Conservation (phyloP, 2,797 vertebrate species). For the Sebastes trivittatus region DNA sequence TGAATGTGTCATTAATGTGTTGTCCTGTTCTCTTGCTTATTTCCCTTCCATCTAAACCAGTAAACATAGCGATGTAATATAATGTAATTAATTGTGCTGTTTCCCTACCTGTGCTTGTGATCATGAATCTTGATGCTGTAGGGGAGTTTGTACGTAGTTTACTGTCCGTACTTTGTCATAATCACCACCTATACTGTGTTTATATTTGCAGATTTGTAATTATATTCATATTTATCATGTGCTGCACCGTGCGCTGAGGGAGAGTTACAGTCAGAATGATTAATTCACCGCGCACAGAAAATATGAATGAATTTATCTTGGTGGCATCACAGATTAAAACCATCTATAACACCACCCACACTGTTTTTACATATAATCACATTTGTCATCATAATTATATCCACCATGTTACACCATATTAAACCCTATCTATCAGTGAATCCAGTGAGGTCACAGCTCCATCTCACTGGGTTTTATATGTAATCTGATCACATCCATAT, state of each 20-base stretch:
- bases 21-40: neutral
- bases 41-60: neutral
- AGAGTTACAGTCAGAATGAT: neutral
- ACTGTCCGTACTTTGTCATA: neutral
- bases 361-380: neutral
- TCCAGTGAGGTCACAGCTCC: neutral
- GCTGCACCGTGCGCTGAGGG: neutral
- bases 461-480: neutral
- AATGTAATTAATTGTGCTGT: neutral
- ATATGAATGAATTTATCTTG: neutral
- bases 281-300: neutral
- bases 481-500: slow-evolving; percentile 30
- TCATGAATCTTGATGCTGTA: neutral
- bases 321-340: neutral
- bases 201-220: neutral
- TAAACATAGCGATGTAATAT: neutral
- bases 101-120: neutral
- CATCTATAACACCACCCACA: neutral
- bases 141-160: neutral
- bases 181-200: neutral
- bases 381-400: neutral
- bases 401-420: neutral
- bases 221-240: neutral
- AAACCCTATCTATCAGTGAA: neutral
- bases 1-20: neutral